Evolutionary conservation across 2,113 vertebrate species (phyloP).

Genomic region (Neogale vison): DNA sequence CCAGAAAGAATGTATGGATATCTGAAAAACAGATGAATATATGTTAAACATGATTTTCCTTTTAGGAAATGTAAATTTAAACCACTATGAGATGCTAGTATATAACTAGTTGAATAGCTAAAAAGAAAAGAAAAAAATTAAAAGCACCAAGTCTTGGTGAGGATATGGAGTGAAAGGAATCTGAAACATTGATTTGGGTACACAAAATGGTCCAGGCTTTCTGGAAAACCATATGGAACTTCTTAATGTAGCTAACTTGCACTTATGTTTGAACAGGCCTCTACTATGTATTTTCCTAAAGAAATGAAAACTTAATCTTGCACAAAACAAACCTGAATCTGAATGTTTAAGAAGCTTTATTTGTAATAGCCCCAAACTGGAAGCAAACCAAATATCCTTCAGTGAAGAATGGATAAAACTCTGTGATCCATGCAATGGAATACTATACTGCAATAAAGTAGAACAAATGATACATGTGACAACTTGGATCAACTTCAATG

Average conservation of each 20-base stretch:
- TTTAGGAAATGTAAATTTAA: background rate
- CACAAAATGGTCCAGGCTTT: background rate
- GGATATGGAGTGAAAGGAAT: background rate
- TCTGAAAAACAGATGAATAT: background rate
- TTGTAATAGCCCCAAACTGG: background rate
- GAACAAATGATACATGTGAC: background rate
- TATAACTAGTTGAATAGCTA: background rate
- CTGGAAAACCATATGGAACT: background rate
- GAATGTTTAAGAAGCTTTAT: background rate
- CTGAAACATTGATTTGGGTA: background rate
- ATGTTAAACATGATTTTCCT: background rate
- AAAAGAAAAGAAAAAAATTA: background rate
- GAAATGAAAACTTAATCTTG: background rate
- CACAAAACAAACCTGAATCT: background rate
- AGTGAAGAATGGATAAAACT: background rate
- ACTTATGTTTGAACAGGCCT: background rate
- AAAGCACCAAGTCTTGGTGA: background rate
- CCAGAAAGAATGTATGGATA: background rate
- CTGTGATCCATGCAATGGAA: background rate
- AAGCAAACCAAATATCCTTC: background rate
- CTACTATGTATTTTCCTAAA: background rate
- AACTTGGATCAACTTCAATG: background rate
- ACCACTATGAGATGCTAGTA: background rate
- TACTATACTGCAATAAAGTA: background rate
- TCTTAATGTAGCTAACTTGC: background rate